Conservation (phyloP, 2,888 invertebrate species). For the Lamellibrachia columna region DNA sequence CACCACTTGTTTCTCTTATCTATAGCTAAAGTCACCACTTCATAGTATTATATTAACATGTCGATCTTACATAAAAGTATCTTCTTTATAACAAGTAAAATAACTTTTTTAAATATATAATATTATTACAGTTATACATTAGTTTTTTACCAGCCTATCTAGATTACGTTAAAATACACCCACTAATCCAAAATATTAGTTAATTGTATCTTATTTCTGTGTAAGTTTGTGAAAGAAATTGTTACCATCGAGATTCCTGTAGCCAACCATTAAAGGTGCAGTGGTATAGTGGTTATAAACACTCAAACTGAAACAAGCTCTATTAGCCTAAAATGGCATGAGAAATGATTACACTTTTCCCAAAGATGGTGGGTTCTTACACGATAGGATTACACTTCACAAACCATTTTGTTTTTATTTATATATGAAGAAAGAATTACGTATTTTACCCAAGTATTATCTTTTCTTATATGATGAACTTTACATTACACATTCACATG, state of each 20-base stretch:
- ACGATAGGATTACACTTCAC: too few relatives aligned
- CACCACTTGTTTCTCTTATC: neutral
- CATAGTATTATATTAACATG: neutral
- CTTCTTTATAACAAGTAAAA: neutral
- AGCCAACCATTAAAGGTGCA: too few relatives aligned
- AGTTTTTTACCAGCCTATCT: neutral
- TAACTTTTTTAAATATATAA: too few relatives aligned
- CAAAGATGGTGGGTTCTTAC: too few relatives aligned
- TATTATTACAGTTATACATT: neutral
- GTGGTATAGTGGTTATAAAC: too few relatives aligned
- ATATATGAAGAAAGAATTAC: too few relatives aligned
- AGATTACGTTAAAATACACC: neutral
- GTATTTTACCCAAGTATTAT: neutral
- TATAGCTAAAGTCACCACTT: neutral
- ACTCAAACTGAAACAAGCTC: too few relatives aligned
- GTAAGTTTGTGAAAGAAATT: too few relatives aligned
- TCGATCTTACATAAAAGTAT: neutral
- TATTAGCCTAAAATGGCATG: too few relatives aligned
- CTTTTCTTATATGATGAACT: neutral
- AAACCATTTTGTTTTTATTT: too few relatives aligned
- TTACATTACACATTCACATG: neutral
- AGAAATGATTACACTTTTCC: too few relatives aligned
- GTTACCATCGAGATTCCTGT: too few relatives aligned
- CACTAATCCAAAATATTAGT: neutral
- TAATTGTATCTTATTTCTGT: neutral